Evolutionary conservation across 2,888 invertebrate genomes (phyloP), one percentile per base, ranked within the genome.

Genomic region (Synanthedon vespiformis): DNA sequence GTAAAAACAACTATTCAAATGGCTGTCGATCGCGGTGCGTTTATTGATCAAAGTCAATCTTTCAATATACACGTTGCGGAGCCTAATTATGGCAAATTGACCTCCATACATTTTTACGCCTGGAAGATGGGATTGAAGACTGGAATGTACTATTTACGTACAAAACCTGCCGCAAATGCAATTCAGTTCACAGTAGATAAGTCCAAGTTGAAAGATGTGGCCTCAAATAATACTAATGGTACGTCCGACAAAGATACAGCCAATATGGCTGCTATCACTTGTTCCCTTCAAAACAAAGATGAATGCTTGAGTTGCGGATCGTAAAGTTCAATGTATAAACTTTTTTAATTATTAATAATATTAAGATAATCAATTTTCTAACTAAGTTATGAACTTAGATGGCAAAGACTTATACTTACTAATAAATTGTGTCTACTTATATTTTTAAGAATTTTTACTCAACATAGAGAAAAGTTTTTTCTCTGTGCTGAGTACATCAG

Each of bases 111-210:
- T 82, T 99, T 99, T 80, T 95, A 96, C 76, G 96, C 95, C 0
- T 99, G 99, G 99, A 94, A 95, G 84, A 90, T 93, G 81, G 99
- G 99, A 3, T 87, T 99, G 54, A 99, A 99, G 86, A 99, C 99
- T 1, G 99, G 99, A 51, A 98, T 99, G 98, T 99, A 99, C 79
- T 99, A 99, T 76, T 87, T 99, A 59, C 90, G 98, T 51, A 98
- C 98, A 0, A 98, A 97, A 74, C 96, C 99, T 5, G 99, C 99
- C 0, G 97, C 95, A 1, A 94, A 95, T 76, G 97, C 99, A 4
- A 96, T 99, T 62, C 97, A 99, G 74, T 99, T 99, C 77, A 99
- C 99, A 0, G 97, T 99, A 0, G 97, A 99, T 78, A 98, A 98
- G 74, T 68, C 77, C 1, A 85, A 83, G 65, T 75, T 74, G 5